phyloP scores from a whole-genome alignment of 2,797 vertebrate species.

The Chelmon rostratus region DNA sequence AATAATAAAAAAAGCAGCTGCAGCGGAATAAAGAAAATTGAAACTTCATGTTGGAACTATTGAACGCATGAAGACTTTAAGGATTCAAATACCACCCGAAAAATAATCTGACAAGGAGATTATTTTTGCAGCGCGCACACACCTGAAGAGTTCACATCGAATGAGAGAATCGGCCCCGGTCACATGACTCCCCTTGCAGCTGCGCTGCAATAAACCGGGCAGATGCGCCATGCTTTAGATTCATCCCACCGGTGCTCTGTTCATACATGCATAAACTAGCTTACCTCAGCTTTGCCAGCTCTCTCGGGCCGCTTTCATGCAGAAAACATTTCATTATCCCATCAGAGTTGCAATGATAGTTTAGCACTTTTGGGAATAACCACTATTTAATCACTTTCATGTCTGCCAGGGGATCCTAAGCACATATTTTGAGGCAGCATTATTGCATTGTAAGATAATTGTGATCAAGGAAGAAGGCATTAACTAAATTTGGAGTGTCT shows the following conservation, averaged over 20 bases:
- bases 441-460: constrained; percentile 31
- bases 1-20: neutral
- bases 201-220: neutral
- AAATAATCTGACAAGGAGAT: neutral
- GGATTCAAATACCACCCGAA: neutral
- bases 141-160: constrained; percentile 4
- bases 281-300: constrained; percentile 29
- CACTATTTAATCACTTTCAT: constrained; percentile 58
- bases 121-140: neutral
- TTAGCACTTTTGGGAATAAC: constrained; percentile 47
- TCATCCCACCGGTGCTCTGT: constrained; percentile 1
- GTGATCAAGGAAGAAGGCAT: constrained; percentile 13
- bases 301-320: constrained; percentile 49
- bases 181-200: neutral
- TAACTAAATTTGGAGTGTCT: constrained; percentile 6
- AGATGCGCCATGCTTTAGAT: constrained; percentile 35
- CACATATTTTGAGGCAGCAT: constrained; percentile 38
- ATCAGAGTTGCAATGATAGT: constrained; percentile 50
- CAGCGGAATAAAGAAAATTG: neutral
- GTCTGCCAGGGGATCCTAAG: constrained; percentile 30
- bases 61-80: no score
- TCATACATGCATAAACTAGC: constrained; percentile 35
- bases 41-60: neutral
- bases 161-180: neutral
- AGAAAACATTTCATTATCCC: constrained; percentile 68